Evolutionary conservation across 2,797 vertebrate genomes (phyloP), one percentile per base, ranked within the genome.

Genomic region (Synaphobranchus kaupii): DNA sequence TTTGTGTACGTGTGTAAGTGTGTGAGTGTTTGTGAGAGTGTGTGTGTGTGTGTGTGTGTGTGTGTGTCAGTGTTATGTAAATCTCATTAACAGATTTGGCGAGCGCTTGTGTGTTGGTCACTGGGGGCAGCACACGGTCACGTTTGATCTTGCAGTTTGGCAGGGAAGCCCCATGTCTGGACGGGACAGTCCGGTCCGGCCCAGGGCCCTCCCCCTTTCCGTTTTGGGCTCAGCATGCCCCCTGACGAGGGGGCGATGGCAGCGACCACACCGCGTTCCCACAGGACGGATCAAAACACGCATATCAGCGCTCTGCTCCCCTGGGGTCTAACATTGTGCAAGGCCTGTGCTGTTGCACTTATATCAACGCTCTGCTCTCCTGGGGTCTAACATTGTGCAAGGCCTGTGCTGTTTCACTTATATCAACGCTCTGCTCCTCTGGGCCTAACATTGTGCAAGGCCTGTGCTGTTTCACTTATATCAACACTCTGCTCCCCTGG

Each of bases 381-480:
- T 87, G 92, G 93, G 93, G 94, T 93, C 92, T 93, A 94, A 93
- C 93, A 93, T 3, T 84, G 90, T 92, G 91, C 91, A 94, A 91
- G 90, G 93, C 94, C 93, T 89, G 93, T 39, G 91, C 85, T 78
- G 86, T 92, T 88, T 86, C 76, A 39, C 39, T 17, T 50, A n/a
- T n/a, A 95, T 95, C 94, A 87, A 84, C 88, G 90, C 91, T 91
- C 90, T 88, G 90, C 88, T 93, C 92, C 93, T 93, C 92, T 87
- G 93, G 93, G 94, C 93, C 92, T 93, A 94, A 93, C 93, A 93
- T 3, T 84, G 90, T 92, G 91, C 91, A 94, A 91, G 90, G 93
- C 94, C 93, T 89, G 93, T 39, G 91, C 85, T 78, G 86, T 92
- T 88, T 86, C 76, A 39, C 39, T 17, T 50, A n/a, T n/a, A 95